Base-by-base conservation (phyloP, 2,797 vertebrate species). In the Carduelis carduelis region DNA sequence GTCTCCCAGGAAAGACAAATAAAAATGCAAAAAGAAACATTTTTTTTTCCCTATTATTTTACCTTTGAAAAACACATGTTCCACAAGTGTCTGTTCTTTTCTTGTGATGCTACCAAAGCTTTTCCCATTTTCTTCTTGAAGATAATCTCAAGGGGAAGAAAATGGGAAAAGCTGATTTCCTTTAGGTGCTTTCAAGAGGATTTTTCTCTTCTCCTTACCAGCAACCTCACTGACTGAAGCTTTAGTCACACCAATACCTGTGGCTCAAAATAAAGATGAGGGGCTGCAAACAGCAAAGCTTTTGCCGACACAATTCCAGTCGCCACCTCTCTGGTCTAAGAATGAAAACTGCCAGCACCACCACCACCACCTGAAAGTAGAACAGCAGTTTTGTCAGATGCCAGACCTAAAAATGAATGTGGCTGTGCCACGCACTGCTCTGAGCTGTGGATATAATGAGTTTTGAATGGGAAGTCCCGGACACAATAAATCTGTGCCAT, bases 401-500 rank as follows among this genome's bases (percentile, higher is more conserved):
- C 98, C 96, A 97, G 96, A 97, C 95, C 83, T 95, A 96, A 69
- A 97, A 98, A 98, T 84, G 96, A 97, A 97, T 96, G 97, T 81
- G 92, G 68, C 90, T 59, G 18, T 95, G 96, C 98, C 97, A 97
- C 70, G 95, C 92, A 87, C 92, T 68, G 95, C 96, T 96, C 96
- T 96, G 96, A 98, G 97, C 97, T 81, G 97, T 89, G 97, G 96
- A 97, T 96, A 95, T 98, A 98, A 98, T 98, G 98, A 98, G 98
- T 98, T 98, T 97, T 98, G 98, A 98, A 98, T 98, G 98, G 98
- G 98, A 98, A 98, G 98, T 97, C 97, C 98, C 69, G 97, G 97
- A 98, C 98, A 96, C 97, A 98, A 98, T 98, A 99, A 99, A 98
- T 98, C 98, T 97, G 97, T 98, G 97, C 98, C 98, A 99, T 98